A percentile compares a stretch with the other conserved stretches of the same genome.
phyloP scores from a whole-genome alignment of 2,888 invertebrate species.

The Ommatoiulus sabulosus region DNA sequence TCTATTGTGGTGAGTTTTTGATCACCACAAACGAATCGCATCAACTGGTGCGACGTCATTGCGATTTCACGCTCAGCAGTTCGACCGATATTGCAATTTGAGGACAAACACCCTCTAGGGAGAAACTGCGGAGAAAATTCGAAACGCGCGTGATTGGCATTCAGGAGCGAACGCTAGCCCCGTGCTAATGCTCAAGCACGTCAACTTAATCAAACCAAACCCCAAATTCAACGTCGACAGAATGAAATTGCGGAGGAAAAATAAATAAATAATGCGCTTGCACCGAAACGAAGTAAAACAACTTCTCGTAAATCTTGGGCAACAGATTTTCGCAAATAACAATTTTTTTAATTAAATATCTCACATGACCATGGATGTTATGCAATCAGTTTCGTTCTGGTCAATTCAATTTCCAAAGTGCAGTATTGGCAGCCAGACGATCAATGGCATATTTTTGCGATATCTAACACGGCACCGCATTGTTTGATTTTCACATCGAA shows the following conservation, averaged over 20 bases:
- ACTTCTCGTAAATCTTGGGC: background rate
- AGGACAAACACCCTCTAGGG: slow-evolving; percentile 32
- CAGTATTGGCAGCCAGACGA: no score
- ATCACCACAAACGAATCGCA: background rate
- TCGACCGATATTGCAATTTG: slow-evolving; percentile 28
- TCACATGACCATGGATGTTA: background rate
- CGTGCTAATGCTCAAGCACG: background rate
- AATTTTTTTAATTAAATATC: background rate
- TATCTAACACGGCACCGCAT: no score
- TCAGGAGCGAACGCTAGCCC: background rate
- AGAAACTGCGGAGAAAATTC: background rate
- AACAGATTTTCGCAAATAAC: background rate
- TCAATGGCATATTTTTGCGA: no score
- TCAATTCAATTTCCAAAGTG: no score
- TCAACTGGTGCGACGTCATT: background rate
- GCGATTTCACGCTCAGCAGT: background rate
- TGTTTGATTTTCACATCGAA: no score
- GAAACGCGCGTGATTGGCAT: background rate
- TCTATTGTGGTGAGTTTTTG: background rate
- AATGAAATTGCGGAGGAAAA: slow-evolving; percentile 32
- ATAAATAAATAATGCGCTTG: slow-evolving; percentile 2
- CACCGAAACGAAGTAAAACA: background rate
- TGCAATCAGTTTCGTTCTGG: background rate
- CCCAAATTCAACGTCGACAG: background rate
- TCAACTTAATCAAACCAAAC: slow-evolving; percentile 46